A percentile compares a stretch with the other conserved stretches of the same genome.
Conservation (phyloP, 2,888 invertebrate species). For the Caenorhabditis uteleia region DNA sequence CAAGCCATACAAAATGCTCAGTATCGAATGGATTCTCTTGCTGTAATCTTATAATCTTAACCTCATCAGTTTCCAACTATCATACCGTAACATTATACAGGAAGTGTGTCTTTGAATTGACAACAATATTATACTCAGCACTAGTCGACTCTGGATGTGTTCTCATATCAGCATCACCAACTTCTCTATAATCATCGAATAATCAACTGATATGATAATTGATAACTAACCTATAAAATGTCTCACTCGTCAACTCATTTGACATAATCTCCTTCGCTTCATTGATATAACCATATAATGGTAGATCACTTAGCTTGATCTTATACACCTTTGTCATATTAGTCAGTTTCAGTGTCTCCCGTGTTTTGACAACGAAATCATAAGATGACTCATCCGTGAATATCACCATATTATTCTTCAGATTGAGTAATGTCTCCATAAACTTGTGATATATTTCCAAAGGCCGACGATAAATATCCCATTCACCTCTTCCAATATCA, state of each 20-base stretch:
- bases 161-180: slow-evolving; percentile 55
- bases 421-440: slow-evolving; percentile 60
- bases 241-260: slow-evolving; percentile 52
- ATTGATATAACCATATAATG: slow-evolving; percentile 53
- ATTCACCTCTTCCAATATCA: slow-evolving; percentile 69
- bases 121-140: slow-evolving; percentile 70
- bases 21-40: slow-evolving; percentile 65
- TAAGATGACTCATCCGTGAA: slow-evolving; percentile 57
- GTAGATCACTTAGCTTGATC: slow-evolving; percentile 46
- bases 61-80: slow-evolving; percentile 18
- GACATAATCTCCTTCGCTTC: slow-evolving; percentile 63
- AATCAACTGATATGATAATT: neutral
- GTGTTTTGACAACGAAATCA: slow-evolving; percentile 53
- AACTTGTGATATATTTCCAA: slow-evolving; percentile 66
- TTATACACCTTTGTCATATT: slow-evolving; percentile 44
- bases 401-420: slow-evolving; percentile 56
- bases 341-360: slow-evolving; percentile 41
- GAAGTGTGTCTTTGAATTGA: slow-evolving; percentile 70
- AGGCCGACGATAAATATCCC: slow-evolving; percentile 67
- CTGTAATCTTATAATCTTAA: slow-evolving; percentile 23
- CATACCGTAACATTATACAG: slow-evolving; percentile 64
- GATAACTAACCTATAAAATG: slow-evolving; percentile 36
- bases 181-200: slow-evolving; percentile 10
- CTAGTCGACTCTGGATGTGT: slow-evolving; percentile 70
- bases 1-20: slow-evolving; percentile 69